Evolutionary conservation across 2,797 vertebrate species (phyloP), one percentile per base, ranked within the genome.

Genomic region (Erethizon dorsatum): DNA sequence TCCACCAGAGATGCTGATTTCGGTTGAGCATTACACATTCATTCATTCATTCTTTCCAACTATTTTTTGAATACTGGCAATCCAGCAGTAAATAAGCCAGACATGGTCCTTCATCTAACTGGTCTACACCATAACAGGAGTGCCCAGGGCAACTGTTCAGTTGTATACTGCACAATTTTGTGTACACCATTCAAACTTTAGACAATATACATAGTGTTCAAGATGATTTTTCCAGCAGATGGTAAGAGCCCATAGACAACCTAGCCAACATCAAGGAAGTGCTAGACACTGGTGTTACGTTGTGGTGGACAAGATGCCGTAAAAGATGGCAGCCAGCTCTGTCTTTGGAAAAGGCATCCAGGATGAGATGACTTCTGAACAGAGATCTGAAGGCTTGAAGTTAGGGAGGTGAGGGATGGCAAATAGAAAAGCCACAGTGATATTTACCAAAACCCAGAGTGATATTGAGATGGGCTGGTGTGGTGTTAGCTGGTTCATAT

Each of bases 1-100:
- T 91, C 82, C 20, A 54, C 11, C 52, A 52, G 52, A 83, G 52
- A 73, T 82, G 61, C 50, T 52, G 10, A 88, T 87, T 95, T 84
- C 83, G 52, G 77, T 83, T 41, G 45, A 41, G 94, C 80, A 50
- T 61, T 63, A 77, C 56, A 45, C 71, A 24, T 59, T 45, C 26
- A 37, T 45, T 77, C 69, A 20, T 33, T 85, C 69, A 28, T 57
- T 71, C 14, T 6, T 41, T 67, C 37, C 65, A 33, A n/a, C 79
- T 93, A 0, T 28, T 26, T 47, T 33, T 17, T 47, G 73, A 90
- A 59, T 52, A n/a, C 20, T 63, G 14, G 31, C 26, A 54, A 20
- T 71, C 85, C 17, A 57, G 31, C 45, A 86, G 61, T 37, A 80
- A 69, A 71, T 13, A 31, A 92, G 14, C 54, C 54, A 77, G 84